Evolutionary conservation across 1,140 invertebrate genomes (phyloP), one percentile per base, ranked within the genome.

Genomic region (Drosophila neocordata): DNA sequence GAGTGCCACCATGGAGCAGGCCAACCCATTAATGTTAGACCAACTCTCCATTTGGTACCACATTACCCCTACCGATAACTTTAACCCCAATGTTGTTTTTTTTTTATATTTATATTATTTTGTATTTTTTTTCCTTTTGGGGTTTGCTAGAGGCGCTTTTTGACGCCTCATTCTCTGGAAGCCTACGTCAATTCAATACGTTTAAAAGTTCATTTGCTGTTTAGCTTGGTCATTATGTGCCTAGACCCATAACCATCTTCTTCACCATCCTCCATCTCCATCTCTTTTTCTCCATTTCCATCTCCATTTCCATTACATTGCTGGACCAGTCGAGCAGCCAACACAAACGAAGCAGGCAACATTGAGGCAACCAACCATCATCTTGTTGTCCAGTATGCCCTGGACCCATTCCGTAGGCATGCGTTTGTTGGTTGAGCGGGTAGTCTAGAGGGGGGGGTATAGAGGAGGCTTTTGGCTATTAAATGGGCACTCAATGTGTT

Each of bases 401-500:
- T 44, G 56, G 71, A 15, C 35, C 67, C n/a, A 18, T 9, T 8
- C 34, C 41, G 41, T 7, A 44, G 13, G 13, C 41, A 37, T 37
- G 35, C 35, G 35, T 12, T 38, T 12, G 37, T 4, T 38, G 37
- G 62, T 31, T 31, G 7, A 31, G 27, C 55, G 18, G 69, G 57
- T 66, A 15, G 5, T 71, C 8, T 4, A 4, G 8, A 31, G 44
- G 27, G 5, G 8, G 13, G 51, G 34, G 35, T 7, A 37, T 48
- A 35, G 15, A 5, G 15, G 35, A 27, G n/a, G 22, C 22, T 24
- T 27, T 37, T 5, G 71, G 65, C 82, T 83, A 88, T 85, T 87
- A 82, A 87, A 87, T 87, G 82, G 82, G 82, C 83, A 87, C 82
- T 87, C 82, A 87, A 87, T 87, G 82, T 87, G 82, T 87, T 87